phyloP scores from a whole-genome alignment of 2,888 invertebrate genomes.

The Phaedon cochleariae region DNA sequence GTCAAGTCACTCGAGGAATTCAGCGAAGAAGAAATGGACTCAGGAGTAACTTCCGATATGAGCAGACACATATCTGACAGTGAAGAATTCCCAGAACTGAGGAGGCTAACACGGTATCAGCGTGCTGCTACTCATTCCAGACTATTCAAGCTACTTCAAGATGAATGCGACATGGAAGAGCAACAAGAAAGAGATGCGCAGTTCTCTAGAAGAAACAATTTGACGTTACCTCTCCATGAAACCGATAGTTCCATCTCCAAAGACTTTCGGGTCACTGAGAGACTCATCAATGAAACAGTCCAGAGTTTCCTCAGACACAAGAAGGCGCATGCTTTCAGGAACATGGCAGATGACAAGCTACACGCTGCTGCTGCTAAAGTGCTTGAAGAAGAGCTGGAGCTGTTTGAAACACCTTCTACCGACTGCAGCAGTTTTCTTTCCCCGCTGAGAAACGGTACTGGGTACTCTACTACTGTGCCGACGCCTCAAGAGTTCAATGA shows the following conservation, averaged over 20 bases:
- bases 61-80: constrained; percentile 73
- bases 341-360: constrained; percentile 68
- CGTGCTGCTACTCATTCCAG: constrained; percentile 78
- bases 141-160: constrained; percentile 72
- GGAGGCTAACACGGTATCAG: constrained; percentile 70
- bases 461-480: constrained; percentile 63
- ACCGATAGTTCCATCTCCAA: constrained; percentile 25
- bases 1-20: constrained; percentile 59
- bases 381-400: constrained; percentile 66
- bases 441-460: constrained; percentile 55
- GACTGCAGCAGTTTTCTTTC: constrained; percentile 57
- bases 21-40: constrained; percentile 69
- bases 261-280: constrained; percentile 63
- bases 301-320: constrained; percentile 67
- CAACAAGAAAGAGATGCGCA: constrained; percentile 57
- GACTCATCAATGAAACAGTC: constrained; percentile 68
- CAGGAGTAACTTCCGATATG: constrained; percentile 76
- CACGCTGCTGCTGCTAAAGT: constrained; percentile 68
- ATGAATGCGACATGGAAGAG: constrained; percentile 64
- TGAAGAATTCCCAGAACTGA: constrained; percentile 70
- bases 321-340: constrained; percentile 65
- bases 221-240: constrained; percentile 65
- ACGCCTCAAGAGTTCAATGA: constrained; percentile 64
- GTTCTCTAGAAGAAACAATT: constrained; percentile 62
- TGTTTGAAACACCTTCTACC: constrained; percentile 61